Base-by-base conservation (phyloP, 2,888 invertebrate genomes). In the Drosophila maculinotata region DNA sequence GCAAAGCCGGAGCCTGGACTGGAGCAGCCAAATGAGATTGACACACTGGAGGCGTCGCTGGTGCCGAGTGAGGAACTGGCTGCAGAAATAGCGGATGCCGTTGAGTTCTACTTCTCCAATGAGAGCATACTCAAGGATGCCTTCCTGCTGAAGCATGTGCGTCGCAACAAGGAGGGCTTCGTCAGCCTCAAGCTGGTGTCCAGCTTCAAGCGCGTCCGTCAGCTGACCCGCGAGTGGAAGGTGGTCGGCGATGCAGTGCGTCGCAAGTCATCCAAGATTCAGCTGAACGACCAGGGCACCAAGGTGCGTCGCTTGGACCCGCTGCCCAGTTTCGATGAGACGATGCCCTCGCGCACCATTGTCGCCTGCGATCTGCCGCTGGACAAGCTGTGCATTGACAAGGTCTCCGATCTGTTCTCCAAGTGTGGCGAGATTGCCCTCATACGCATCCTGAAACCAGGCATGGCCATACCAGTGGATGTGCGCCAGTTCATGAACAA, bases 71-170 rank as follows among this genome's bases (percentile, higher is more conserved):
- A 96, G 3, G 96, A 96, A 77, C 91, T 96, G 28, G 94, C 96
- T 9, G 94, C 95, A 67, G 94, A 95, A 83, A 97, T 97, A 79
- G 94, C 96, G 47, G 93, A 95, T 42, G 97, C 97, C 90, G 98
- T 98, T 20, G 98, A 99, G 92, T 97, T 96, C 90, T 98, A 98
- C 92, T 98, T 99, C 92, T 97, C 97, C 66, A 97, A 99, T 89
- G 97, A 96, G 48, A 98, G 97, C 91, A 97, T 99, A 77, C 94
- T 97, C 3, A 98, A 98, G 90, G 98, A 99, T 90, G 97, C 98
- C 10, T 99, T 99, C 92, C 93, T 99, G 41, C 92, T 98, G 69
- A 99, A 99, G 90, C 98, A 98, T 90, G 98, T 98, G 17, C 95
- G 97, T 57, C 94, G 98, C 52, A 98, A 98, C 91, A 98, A 98